Base-by-base conservation (phyloP, 2,888 invertebrate species). In the Cordilura impudica region DNA sequence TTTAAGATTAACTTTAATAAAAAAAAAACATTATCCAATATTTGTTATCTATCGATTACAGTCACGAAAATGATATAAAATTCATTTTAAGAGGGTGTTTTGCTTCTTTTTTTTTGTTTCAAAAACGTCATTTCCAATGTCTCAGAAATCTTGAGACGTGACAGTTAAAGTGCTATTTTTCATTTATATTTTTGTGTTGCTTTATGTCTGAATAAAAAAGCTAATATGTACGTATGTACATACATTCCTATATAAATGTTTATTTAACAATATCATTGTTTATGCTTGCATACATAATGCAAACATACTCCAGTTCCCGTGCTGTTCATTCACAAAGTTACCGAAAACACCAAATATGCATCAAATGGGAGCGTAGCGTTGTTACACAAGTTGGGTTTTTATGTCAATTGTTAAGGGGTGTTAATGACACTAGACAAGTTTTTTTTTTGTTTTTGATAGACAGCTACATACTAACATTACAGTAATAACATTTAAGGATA, bases 101-200 rank as follows among this genome's bases (percentile, higher is more conserved):
- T 47, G 18, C 16, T 21, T 21, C 29, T 45, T 12, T 2, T 60
- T 31, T 74, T 65, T n/a, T 69, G 65, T 66, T 58, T 47, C 18
- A 45, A 31, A 60, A 61, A 47, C 70, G 78, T 70, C 78, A 78
- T 60, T 78, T 54, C 47, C n/a, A 53, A 56, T 74, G 66, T 74
- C 74, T 74, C 47, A 60, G 70, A 61, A 70, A 63, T 16, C 69
- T 72, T 61, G 51, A 63, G 73, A 69, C 70, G 73, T 80, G 81
- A 82, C 82, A 83, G 80, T 67, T 81, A 78, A 81, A 81, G 78
- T 78, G 77, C 78, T 81, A 81, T 82, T 82, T 82, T 73, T 79
- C 69, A 63, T 72, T 74, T 71, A 60, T n/a, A 61, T 70, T 23
- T 56, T 53, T 39, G 21, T 69, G 43, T 69, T 71, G 10, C 19